Conservation (phyloP, 2,797 vertebrate species). For the Myoxocephalus aenaeus region DNA sequence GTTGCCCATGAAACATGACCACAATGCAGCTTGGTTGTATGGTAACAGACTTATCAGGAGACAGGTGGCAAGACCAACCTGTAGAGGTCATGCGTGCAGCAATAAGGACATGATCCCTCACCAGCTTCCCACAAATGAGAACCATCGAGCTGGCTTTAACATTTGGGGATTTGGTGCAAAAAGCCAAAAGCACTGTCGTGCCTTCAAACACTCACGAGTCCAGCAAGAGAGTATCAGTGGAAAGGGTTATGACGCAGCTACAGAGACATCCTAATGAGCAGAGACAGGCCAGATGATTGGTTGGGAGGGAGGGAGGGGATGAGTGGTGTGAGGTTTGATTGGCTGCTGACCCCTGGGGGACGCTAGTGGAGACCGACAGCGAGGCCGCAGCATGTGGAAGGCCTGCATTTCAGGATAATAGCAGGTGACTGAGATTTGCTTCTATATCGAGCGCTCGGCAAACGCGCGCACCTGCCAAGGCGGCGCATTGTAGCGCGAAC, state of each 20-base stretch:
- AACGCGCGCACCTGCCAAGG: slow-evolving; percentile 57
- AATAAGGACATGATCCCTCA: neutral
- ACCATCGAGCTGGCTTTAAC: neutral
- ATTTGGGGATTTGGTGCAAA: neutral
- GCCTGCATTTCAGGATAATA: slow-evolving; percentile 64
- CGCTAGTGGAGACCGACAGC: slow-evolving; percentile 56
- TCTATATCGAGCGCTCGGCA: slow-evolving; percentile 44
- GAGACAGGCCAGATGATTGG: slow-evolving; percentile 71
- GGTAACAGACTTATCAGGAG: too few relatives aligned
- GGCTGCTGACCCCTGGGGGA: slow-evolving; percentile 68
- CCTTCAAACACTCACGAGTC: slow-evolving; percentile 22
- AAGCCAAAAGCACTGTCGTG: neutral
- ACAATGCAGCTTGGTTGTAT: too few relatives aligned
- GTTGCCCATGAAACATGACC: too few relatives aligned
- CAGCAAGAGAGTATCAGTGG: neutral
- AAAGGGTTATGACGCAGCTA: slow-evolving; percentile 10
- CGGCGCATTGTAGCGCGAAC: slow-evolving; percentile 60
- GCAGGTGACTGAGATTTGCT: slow-evolving; percentile 54
- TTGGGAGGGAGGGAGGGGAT: slow-evolving; percentile 33
- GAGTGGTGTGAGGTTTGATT: slow-evolving; percentile 69
- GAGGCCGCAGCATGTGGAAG: neutral
- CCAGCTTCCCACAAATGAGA: neutral
- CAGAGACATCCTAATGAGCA: slow-evolving; percentile 59
- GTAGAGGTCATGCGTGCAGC: neutral
- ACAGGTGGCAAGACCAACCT: neutral